Base-by-base conservation (phyloP, 1,140 invertebrate genomes). In the honey bee (Apis mellifera) region DNA sequence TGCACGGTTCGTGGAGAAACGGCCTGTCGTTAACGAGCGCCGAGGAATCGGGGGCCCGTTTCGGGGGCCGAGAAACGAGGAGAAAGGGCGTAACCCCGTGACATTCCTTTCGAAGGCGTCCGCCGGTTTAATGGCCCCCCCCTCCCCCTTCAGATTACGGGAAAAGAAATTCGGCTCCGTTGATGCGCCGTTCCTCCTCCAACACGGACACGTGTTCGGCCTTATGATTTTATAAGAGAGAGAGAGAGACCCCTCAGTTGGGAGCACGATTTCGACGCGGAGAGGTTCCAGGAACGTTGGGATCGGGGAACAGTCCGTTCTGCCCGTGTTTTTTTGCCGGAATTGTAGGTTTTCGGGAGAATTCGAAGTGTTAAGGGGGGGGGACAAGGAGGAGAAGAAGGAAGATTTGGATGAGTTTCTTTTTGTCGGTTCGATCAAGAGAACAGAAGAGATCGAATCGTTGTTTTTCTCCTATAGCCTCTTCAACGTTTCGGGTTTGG, bases 91-190 rank as follows among this genome's bases (percentile, higher is more conserved):
- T 81, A 84, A 81, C 68, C 73, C 83, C 72, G 26, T 80, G 83
- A 83, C 86, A 88, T 88, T 88, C 80, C 68, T 83, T 84, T 80
- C 62, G 50, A 75, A 72, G 68, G 17, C 84, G 65, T 76, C 62
- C 26, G 55, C 65, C 69, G 32, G n/a, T 86, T 87, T 87, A 86
- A 87, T 84, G 77, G 57, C 59, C 62, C 50, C 5, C 32, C 5
- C 32, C 32, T 7, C 5, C 32, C 32, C 32, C 32, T 42, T 5
- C 82, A 87, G 86, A 87, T 87, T 87, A 87, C 76, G 85, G 62
- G 73, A 87, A 80, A 65, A 83, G 74, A 68, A 52, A 76, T 70
- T 77, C 48, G 50, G 73, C 17, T 17, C 23, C 32, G 57, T 23
- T n/a, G 32, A 32, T n/a, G 32, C 52, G 54, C 32, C 57, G 74